A percentile compares a stretch with the other conserved stretches of the same genome.
phyloP scores from a whole-genome alignment of 1,140 invertebrate genomes.

The Penaeus japonicus region DNA sequence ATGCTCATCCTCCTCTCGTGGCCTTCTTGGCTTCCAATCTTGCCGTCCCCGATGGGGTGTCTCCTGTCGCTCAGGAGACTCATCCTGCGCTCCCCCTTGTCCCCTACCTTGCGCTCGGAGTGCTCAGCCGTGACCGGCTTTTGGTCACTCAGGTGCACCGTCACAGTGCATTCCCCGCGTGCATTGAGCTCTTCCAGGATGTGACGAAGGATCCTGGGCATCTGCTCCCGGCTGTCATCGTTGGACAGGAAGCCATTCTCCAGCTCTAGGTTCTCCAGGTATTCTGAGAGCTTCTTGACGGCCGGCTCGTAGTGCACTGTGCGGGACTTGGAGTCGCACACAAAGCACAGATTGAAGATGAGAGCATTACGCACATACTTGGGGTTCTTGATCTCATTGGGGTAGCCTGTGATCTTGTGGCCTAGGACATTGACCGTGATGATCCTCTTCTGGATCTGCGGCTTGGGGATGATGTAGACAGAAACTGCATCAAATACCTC shows the following conservation, averaged over 20 bases:
- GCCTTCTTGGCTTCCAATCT: not conserved
- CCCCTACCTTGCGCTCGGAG: constrained; percentile 4
- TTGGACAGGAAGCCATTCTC: constrained; percentile 57
- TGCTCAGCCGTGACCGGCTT: not conserved
- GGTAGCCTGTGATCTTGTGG: constrained; percentile 92
- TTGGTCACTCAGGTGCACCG: constrained; percentile 27
- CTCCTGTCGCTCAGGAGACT: constrained; percentile 41
- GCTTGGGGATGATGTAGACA: constrained; percentile 95
- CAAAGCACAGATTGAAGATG: constrained; percentile 95
- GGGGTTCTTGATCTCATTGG: constrained; percentile 85
- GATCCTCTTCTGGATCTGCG: constrained; percentile 85
- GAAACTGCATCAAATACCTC: constrained; percentile 93
- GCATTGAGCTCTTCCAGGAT: constrained; percentile 49
- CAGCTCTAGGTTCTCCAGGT: constrained; percentile 67
- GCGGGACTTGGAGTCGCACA: constrained; percentile 85
- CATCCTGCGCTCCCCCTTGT: constrained; percentile 25
- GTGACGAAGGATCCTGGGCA: constrained; percentile 52
- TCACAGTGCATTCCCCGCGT: constrained; percentile 42
- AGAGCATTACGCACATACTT: constrained; percentile 94
- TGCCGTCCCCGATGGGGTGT: not conserved
- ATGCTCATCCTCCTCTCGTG: constrained; percentile 41
- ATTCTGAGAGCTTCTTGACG: constrained; percentile 68
- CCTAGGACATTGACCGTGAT: constrained; percentile 85
- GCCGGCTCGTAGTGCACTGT: constrained; percentile 74
- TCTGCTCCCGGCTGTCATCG: constrained; percentile 41